Evolutionary conservation across 1,140 invertebrate genomes (phyloP).

Genomic region (Drosophila burlai): DNA sequence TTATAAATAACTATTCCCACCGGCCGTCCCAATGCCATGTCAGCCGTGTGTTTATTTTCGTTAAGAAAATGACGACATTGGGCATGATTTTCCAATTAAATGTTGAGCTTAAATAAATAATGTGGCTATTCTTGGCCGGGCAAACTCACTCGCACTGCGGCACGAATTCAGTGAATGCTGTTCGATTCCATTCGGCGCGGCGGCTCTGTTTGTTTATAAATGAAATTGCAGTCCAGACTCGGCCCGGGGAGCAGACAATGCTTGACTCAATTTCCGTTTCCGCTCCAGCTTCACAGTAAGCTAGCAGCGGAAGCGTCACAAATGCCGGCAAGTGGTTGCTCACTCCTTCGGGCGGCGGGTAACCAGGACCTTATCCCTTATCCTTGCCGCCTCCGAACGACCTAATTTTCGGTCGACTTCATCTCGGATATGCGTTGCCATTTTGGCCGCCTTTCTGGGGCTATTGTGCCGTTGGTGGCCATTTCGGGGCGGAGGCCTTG

Average conservation of each 20-base stretch:
- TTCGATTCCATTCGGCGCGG: constrained; percentile 10
- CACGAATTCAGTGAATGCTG: constrained; percentile 12
- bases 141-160: constrained; percentile 31
- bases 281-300: constrained; percentile 46
- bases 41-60: constrained; percentile 65
- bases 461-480: constrained; percentile 37
- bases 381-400: constrained; percentile 30
- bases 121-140: constrained; percentile 46
- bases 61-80: constrained; percentile 76
- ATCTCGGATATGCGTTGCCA: constrained; percentile 58
- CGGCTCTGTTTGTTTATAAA: constrained; percentile 45
- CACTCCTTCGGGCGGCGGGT: background rate
- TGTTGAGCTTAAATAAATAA: constrained; percentile 74
- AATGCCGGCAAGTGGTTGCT: constrained; percentile 69
- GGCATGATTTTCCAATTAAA: constrained; percentile 79
- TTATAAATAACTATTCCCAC: constrained; percentile 60
- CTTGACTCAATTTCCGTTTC: constrained; percentile 77
- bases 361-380: background rate
- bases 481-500: constrained; percentile 35
- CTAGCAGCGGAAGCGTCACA: constrained; percentile 42
- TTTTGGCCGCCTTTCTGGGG: constrained; percentile 19
- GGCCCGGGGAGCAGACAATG: constrained; percentile 17
- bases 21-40: constrained; percentile 26
- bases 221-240: constrained; percentile 43
- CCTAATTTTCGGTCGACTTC: constrained; percentile 78